Percentiles rank a stretch among this genome's conserved stretches.
These are phyloP conservation scores for Troides aeacus DNA, from an alignment of 2,888 invertebrate species.

Conservation along the genomic window DNA sequence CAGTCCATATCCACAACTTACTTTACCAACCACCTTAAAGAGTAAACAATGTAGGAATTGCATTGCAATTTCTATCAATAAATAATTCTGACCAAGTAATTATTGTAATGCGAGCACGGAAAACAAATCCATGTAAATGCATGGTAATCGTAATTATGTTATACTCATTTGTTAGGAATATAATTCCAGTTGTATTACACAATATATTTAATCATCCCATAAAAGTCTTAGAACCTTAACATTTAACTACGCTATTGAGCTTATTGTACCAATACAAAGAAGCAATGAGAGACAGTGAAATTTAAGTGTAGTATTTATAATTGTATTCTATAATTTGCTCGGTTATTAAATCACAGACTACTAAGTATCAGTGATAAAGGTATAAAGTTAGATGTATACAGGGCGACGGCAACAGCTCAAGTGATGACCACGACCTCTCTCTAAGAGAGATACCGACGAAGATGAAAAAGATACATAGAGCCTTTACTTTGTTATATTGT, in stretches of 20 bases:
- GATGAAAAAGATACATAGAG: too few relatives aligned
- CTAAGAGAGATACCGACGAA: too few relatives aligned
- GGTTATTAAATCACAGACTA: too few relatives aligned
- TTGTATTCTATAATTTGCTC: not conserved
- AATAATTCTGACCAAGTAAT: constrained; percentile 18
- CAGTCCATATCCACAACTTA: not conserved
- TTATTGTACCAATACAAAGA: too few relatives aligned
- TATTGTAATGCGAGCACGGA: constrained; percentile 21
- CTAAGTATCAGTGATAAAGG: too few relatives aligned
- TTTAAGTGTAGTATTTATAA: not conserved
- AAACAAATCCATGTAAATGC: constrained; percentile 27
- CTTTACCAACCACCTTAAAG: not conserved
- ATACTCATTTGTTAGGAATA: constrained; percentile 14
- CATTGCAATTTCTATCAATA: constrained; percentile 18
- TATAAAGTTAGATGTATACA: too few relatives aligned
- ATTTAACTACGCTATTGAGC: too few relatives aligned
- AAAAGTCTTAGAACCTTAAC: not conserved
- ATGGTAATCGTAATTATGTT: constrained; percentile 17
- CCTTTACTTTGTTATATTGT: too few relatives aligned
- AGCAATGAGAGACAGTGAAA: not conserved
- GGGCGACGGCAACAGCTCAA: too few relatives aligned
- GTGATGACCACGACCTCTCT: too few relatives aligned
- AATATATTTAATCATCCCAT: constrained; percentile 12
- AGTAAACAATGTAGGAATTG: constrained; percentile 17
- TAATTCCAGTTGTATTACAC: constrained; percentile 7